A percentile compares a stretch with the other conserved stretches of the same genome.
These are phyloP conservation scores for Semaprochilodus insignis DNA, from an alignment of 2,797 vertebrate genomes.

Conservation along the genomic window DNA sequence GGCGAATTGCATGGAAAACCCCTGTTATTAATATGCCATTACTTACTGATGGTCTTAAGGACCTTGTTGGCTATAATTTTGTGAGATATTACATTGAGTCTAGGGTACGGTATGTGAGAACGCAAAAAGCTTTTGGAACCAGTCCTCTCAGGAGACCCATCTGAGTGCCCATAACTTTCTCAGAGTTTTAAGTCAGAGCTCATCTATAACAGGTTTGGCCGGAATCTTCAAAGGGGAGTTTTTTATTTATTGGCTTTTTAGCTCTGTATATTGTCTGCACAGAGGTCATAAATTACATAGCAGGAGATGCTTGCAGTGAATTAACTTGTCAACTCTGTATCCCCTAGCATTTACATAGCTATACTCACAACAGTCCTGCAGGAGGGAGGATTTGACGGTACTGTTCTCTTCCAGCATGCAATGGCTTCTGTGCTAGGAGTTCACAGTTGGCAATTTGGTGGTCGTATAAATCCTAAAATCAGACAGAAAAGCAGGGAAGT, in stretches of 20 bases:
- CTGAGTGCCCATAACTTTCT: constrained; percentile 3
- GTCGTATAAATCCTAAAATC: not conserved
- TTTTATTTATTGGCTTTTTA: constrained; percentile 22
- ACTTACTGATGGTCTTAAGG: constrained; percentile 27
- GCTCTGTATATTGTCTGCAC: not conserved
- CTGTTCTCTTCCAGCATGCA: not conserved
- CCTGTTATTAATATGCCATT: constrained; percentile 45
- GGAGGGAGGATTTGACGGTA: not conserved
- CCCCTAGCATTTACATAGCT: constrained; percentile 16
- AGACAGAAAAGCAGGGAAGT: not conserved
- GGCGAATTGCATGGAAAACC: constrained; percentile 32
- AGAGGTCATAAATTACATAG: not conserved
- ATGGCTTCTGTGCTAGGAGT: not conserved
- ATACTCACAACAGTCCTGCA: not conserved
- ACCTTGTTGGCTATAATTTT: constrained; percentile 13
- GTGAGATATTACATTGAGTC: not conserved
- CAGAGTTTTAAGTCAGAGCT: constrained; percentile 13
- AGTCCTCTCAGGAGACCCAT: constrained; percentile 2
- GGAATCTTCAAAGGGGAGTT: not conserved
- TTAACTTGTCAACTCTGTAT: constrained; percentile 16
- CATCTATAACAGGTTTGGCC: not conserved
- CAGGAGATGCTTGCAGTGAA: not conserved
- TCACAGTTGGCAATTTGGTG: not conserved
- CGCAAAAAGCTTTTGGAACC: constrained; percentile 7
- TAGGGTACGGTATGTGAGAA: not conserved